Evolutionary conservation across 2,888 invertebrate species (phyloP), one percentile per base, ranked within the genome.

Genomic region (Lordiphosa andalusiaca): DNA sequence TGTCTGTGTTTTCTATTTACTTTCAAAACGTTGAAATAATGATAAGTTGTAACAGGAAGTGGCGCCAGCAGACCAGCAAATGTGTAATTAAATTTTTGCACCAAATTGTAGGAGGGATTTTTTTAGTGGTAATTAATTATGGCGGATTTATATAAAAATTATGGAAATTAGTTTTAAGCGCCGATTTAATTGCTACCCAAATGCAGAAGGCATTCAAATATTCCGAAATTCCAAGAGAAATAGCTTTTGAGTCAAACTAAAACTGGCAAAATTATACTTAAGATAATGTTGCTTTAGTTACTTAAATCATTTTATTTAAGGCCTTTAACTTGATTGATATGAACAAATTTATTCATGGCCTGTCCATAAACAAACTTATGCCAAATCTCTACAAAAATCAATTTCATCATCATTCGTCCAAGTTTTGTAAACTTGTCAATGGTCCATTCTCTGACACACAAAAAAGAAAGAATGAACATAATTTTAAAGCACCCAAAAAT

Each of bases 281-380:
- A 19, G 19, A 19, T 19, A 30, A 30, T 3, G 9, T 30, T 30
- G 9, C 30, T 9, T 9, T 9, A 30, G 3, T 7, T 30, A 7
- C 30, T 9, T 0, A 30, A 30, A 30, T 30, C 9, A 9, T 7
- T 9, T 30, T 30, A 30, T 30, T 1, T 10, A 19, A 23, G 46
- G 13, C 49, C 56, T 46, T 50, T 55, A 41, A 63, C 41, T 63
- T 63, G 57, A 47, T 63, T 63, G 50, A 63, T 63, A 23, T 47
- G 33, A 46, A 54, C 47, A 53, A 23, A 36, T 60, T 53, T 37
- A 12, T 46, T 21, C 19, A 38, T 12, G 4, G 19, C 16, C 44
- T 41, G 36, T 40, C 21, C 41, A 39, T 62, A 16, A 51, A 51
- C 13, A 63, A 51, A 47, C 55, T 46, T 10, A 36, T 19, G 53